Percentiles rank a stretch among this genome's conserved stretches.
These are phyloP conservation scores for Neofelis nebulosa DNA, from an alignment of 2,113 vertebrate species.

Conservation along the genomic window DNA sequence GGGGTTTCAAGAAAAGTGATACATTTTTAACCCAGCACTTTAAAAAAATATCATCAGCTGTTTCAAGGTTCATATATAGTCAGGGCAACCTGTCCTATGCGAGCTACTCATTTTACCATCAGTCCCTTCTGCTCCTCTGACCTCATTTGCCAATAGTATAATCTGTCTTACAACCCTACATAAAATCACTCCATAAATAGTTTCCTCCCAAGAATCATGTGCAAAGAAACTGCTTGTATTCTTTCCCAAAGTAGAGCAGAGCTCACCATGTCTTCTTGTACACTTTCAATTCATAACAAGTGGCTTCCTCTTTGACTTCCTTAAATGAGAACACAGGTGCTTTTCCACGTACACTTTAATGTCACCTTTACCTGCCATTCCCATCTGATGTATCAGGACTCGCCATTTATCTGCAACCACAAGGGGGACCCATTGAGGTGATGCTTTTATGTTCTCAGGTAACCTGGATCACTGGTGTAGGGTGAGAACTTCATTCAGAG, in stretches of 20 bases:
- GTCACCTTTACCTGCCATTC: conserved; percentile 71
- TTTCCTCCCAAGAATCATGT: conserved; percentile 80
- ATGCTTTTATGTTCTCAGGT: not conserved
- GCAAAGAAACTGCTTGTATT: conserved; percentile 84
- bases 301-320: conserved; percentile 36
- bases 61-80: conserved; percentile 75
- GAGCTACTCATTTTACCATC: conserved; percentile 73
- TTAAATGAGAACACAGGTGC: conserved; percentile 28
- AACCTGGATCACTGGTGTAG: not conserved
- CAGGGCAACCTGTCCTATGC: conserved; percentile 71
- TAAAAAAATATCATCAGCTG: conserved; percentile 46
- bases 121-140: conserved; percentile 78
- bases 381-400: not conserved
- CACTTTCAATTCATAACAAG: conserved; percentile 73
- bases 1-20: conserved; percentile 7
- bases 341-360: conserved; percentile 49
- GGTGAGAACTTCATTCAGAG: not conserved
- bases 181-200: conserved; percentile 86
- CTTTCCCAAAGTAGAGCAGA: conserved; percentile 67
- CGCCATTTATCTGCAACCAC: not conserved
- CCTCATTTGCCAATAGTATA: conserved; percentile 87
- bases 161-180: conserved; percentile 86
- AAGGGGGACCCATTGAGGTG: not conserved
- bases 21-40: conserved; percentile 9
- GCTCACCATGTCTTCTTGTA: conserved; percentile 75